Evolutionary conservation across 2,113 vertebrate species (phyloP), one percentile per base, ranked within the genome.

Genomic region (Tauraco erythrolophus): DNA sequence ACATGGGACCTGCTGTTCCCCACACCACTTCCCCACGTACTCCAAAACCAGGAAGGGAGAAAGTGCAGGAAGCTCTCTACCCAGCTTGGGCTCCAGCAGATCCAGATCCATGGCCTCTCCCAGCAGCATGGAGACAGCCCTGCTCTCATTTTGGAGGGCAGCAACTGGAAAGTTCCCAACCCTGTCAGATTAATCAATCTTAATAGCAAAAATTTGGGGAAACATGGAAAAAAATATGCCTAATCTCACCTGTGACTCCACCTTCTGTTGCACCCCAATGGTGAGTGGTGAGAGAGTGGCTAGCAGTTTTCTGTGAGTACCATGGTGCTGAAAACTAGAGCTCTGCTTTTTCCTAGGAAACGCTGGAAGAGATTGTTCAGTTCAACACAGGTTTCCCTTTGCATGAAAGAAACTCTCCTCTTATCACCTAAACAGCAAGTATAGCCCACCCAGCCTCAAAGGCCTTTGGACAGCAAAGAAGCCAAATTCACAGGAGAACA

Each of bases 251-350:
- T 39, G 6, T 37, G 25, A 66, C 21, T 90, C 51, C 48, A 48
- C 27, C 5, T 68, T 65, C 50, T 74, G 27, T 51, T 84, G 62
- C 6, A 64, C 3, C 2, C 0, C 0, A 19, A 51, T 61, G 6
- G 23, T 3, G 6, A 6, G 12, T 41, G 65, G 16, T 0, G 0
- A 65, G 12, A 2, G 7, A 13, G 28, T 35, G 46, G 5, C 17
- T 57, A 45, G 24, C 24, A 74, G 10, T 10, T 50, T 80, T 74
- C 51, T 56, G 30, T 51, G 28, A 89, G 51, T 21, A 41, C 9
- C 19, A 4, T 8, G 19, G 5, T 61, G 43, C n/a, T 72, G 53
- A 68, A 54, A 87, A 41, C 25, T 22, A 64, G n/a, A 69, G 22
- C 48, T 5, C 31, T 68, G 24, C 8, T 87, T 60, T 65, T 79